phyloP scores from a whole-genome alignment of 2,888 invertebrate genomes.

The Trachelus iudaicus region DNA sequence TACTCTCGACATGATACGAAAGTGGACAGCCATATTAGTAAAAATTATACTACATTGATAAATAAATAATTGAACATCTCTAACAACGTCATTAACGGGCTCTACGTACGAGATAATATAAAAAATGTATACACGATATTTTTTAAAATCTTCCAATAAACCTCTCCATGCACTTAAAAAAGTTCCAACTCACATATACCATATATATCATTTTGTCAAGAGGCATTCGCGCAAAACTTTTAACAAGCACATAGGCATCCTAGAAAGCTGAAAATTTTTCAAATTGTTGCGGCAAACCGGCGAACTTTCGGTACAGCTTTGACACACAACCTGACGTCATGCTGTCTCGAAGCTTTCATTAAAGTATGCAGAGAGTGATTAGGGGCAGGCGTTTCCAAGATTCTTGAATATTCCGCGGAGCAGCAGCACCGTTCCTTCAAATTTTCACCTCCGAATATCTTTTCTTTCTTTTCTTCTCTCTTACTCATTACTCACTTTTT shows the following conservation, averaged over 20 bases:
- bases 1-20: too few relatives aligned
- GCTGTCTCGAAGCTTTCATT: neutral
- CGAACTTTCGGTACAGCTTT: neutral
- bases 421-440: neutral
- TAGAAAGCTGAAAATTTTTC: neutral
- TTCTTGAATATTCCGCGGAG: neutral
- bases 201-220: neutral
- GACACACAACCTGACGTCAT: neutral
- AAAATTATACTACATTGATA: neutral
- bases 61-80: neutral
- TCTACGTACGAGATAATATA: neutral
- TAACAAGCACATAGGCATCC: neutral
- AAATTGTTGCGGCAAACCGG: neutral
- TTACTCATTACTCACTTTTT: neutral
- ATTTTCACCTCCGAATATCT: neutral
- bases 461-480: neutral
- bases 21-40: neutral
- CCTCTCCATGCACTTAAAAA: neutral
- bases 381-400: neutral
- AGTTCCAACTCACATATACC: neutral
- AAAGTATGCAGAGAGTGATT: neutral
- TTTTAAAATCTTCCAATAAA: neutral
- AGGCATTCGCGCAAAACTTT: neutral
- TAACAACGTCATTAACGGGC: neutral
- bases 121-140: neutral